A percentile compares a stretch with the other conserved stretches of the same genome.
phyloP scores from a whole-genome alignment of 2,113 vertebrate species.

The Atlantisia rogersi region DNA sequence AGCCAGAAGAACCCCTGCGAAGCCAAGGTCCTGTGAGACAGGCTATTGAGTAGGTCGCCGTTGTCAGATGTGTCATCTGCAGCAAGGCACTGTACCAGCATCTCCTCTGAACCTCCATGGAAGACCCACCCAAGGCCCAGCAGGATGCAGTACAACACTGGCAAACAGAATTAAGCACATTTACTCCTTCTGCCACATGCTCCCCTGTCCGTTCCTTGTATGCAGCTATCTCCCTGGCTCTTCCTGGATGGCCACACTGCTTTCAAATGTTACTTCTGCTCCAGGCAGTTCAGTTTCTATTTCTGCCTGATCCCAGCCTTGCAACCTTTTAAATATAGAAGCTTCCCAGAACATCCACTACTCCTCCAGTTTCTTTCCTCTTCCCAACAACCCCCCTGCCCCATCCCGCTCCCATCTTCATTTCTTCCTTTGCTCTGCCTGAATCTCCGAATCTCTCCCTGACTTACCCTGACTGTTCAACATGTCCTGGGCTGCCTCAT shows the following conservation, averaged over 20 bases:
- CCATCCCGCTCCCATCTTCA: neutral
- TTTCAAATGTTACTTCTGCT: neutral
- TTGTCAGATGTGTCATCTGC: neutral
- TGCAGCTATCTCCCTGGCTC: neutral
- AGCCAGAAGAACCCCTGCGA: neutral
- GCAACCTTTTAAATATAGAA: neutral
- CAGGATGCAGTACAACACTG: fast-evolving
- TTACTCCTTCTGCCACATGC: neutral
- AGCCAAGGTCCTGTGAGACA: neutral
- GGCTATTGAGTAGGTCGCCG: neutral
- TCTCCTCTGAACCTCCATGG: neutral
- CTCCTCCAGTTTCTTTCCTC: neutral
- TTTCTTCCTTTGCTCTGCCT: neutral
- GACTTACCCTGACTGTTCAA: neutral
- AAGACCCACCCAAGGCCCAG: neutral
- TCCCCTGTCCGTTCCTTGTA: neutral
- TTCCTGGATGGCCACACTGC: neutral
- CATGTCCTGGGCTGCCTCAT: neutral
- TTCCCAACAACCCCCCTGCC: no score
- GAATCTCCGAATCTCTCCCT: neutral
- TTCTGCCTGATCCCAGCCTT: neutral
- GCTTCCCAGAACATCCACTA: neutral
- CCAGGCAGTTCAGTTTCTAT: neutral
- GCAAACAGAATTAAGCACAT: neutral
- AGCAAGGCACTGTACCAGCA: neutral